Conservation (phyloP, 2,888 invertebrate species). For the Pterostichus niger region DNA sequence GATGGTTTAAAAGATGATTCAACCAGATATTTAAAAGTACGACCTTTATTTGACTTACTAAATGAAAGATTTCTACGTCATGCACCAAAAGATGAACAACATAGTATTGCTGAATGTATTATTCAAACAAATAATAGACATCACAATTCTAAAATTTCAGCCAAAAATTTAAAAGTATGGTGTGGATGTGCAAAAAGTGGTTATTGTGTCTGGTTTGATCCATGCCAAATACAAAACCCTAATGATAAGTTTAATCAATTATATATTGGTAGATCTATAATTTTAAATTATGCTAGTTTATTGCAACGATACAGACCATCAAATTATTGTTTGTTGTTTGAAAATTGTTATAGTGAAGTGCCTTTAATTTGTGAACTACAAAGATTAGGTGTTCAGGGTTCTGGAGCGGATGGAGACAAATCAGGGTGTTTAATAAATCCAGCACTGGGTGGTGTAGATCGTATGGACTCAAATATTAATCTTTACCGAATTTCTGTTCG, state of each 20-base stretch:
- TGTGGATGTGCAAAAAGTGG: constrained; percentile 68
- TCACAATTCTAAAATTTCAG: not conserved
- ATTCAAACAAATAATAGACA: constrained; percentile 69
- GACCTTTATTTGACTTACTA: constrained; percentile 59
- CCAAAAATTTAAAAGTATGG: constrained; percentile 68
- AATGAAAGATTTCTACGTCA: constrained; percentile 64
- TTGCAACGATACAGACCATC: constrained; percentile 53
- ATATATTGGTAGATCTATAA: constrained; percentile 47
- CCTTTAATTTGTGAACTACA: constrained; percentile 60
- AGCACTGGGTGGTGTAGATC: constrained; percentile 68
- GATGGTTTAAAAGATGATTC: constrained; percentile 58
- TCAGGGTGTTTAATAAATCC: constrained; percentile 65
- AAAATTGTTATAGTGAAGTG: constrained; percentile 55
- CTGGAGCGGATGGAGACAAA: constrained; percentile 61
- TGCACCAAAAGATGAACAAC: constrained; percentile 62
- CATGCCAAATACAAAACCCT: not conserved
- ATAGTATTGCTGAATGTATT: constrained; percentile 70
- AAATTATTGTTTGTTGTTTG: constrained; percentile 54
- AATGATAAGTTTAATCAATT: constrained; percentile 46
- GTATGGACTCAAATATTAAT: constrained; percentile 68
- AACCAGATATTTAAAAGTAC: constrained; percentile 44
- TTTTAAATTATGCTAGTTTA: constrained; percentile 58
- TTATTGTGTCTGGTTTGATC: constrained; percentile 69
- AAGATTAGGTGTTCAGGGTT: constrained; percentile 36
- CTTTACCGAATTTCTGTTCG: constrained; percentile 68